phyloP scores from a whole-genome alignment of 2,888 invertebrate species.

The Xylocampa areola region DNA sequence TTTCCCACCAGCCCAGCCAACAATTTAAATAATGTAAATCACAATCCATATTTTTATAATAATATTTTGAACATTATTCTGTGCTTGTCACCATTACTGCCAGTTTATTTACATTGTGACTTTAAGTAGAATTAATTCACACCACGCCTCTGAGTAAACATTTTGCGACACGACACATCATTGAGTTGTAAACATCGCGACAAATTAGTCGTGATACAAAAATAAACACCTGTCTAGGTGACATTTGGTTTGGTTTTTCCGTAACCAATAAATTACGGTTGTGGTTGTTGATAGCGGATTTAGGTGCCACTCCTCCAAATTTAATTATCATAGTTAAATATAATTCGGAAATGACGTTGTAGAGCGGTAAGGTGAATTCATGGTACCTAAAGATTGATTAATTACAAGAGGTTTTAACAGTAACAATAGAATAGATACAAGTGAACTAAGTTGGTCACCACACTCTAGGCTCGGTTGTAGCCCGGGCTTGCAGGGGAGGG shows the following conservation, averaged over 20 bases:
- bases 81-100: constrained; percentile 14
- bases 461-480: no score
- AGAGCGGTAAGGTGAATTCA: neutral
- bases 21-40: constrained; percentile 13
- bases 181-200: constrained; percentile 71
- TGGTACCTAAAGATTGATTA: no score
- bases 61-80: constrained; percentile 28
- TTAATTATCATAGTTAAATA: constrained; percentile 39
- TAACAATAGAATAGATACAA: no score
- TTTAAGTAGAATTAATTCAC: constrained; percentile 66
- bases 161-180: constrained; percentile 73
- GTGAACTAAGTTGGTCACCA: no score
- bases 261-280: constrained; percentile 22
- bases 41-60: constrained; percentile 29
- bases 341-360: constrained; percentile 19
- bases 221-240: constrained; percentile 76
- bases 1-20: constrained; percentile 3
- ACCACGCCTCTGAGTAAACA: constrained; percentile 74
- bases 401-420: no score
- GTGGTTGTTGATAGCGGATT: constrained; percentile 13
- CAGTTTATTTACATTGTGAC: constrained; percentile 48
- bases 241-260: constrained; percentile 63
- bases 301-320: constrained; percentile 40
- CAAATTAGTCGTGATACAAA: constrained; percentile 78
- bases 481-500: no score